A percentile compares a stretch with the other conserved stretches of the same genome.
Evolutionary conservation across 2,797 vertebrate genomes (phyloP).

Genomic region (Silurus aristotelis): DNA sequence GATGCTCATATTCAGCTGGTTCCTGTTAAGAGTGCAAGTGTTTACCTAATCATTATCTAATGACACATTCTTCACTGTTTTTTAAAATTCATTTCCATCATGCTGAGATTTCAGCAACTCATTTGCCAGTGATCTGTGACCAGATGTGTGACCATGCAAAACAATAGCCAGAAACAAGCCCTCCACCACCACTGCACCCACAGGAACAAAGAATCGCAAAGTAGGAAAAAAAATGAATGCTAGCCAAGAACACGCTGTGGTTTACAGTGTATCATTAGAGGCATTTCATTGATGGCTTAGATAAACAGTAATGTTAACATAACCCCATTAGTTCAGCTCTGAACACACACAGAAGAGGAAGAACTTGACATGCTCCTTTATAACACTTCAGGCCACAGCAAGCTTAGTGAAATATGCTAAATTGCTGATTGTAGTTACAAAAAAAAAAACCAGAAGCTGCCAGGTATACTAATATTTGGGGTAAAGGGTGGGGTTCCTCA

Average conservation of each 20-base stretch:
- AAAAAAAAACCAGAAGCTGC: neutral
- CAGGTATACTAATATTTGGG: neutral
- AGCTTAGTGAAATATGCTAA: constrained; percentile 13
- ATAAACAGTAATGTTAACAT: constrained; percentile 59
- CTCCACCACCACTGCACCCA: neutral
- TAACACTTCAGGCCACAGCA: constrained; percentile 19
- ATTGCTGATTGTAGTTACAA: constrained; percentile 4
- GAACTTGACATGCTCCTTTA: neutral
- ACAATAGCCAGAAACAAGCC: constrained; percentile 50
- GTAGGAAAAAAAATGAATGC: constrained; percentile 44
- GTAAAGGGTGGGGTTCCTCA: constrained; percentile 4
- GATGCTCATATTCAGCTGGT: neutral
- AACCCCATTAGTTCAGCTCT: constrained; percentile 44
- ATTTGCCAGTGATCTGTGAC: constrained; percentile 33
- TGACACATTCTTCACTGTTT: neutral
- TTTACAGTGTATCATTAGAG: constrained; percentile 59
- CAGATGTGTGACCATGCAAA: constrained; percentile 47
- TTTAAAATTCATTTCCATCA: constrained; percentile 5
- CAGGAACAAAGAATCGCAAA: constrained; percentile 35
- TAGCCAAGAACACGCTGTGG: constrained; percentile 57
- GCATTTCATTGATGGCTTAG: constrained; percentile 57
- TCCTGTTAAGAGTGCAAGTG: neutral
- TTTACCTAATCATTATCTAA: neutral
- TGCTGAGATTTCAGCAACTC: constrained; percentile 39
- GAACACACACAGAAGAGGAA: constrained; percentile 38